Evolutionary conservation across 2,113 vertebrate genomes (phyloP), one percentile per base, ranked within the genome.

Genomic region (Camelus bactrianus): DNA sequence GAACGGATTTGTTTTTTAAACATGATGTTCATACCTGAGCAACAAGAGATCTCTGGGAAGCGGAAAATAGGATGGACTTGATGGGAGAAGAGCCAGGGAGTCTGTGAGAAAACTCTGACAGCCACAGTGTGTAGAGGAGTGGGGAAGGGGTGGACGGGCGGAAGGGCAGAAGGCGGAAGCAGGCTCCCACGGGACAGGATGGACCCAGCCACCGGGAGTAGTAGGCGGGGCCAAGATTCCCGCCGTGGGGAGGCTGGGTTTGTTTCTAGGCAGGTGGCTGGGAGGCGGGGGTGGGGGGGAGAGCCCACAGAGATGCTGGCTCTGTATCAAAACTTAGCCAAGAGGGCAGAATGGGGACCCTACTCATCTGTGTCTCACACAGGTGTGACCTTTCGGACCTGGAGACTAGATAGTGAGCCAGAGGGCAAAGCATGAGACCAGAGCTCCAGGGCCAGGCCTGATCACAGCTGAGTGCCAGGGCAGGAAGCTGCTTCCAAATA

Each of bases 381-480:
- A 19, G 60, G n/a, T 0, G 5, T n/a, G 67, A 48, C 86, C 0
- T 0, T n/a, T 75, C 15, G 30, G 80, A 48, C n/a, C 50, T 52
- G 50, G 56, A 75, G 16, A 56, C 65, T 26, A 19, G 54, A 35
- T 7, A 48, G 16, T 11, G 12, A 69, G 38, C 15, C 2, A 2
- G 6, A 72, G 24, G 54, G 19, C 19, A 2, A n/a, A 80, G 56
- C 22, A 2, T 12, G 20, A 17, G 19, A 24, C 46, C 60, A 6
- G 62, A 56, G 75, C 2, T 16, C 28, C 1, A 0, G 22, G 38
- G 2, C 28, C 38, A 20, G 38, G 38, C 48, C 89, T 14, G 67
- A 24, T n/a, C 76, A n/a, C 16, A 10, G n/a, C 38, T 5, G 15
- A 0, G 0, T 19, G 16, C 4, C 1, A 12, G 15, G 15, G 6